Conservation (phyloP, 2,888 invertebrate species). For the Pasiphila rectangulata region DNA sequence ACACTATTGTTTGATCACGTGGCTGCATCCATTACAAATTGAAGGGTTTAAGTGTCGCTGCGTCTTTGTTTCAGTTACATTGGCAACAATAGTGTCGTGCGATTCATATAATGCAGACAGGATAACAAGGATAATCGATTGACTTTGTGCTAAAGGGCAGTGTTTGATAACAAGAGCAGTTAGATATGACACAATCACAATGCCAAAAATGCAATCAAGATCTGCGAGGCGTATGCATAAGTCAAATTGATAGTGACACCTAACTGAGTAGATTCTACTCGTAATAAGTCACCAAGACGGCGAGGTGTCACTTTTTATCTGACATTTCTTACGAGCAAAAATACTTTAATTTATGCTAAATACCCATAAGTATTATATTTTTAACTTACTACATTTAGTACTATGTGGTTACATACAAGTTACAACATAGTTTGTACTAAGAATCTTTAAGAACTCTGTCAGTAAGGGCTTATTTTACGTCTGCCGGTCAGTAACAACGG, state of each 20-base stretch:
- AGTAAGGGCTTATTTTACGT: no score
- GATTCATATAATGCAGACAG: conserved; percentile 1
- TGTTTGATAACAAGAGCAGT: conserved; percentile 14
- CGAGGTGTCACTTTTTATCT: conserved; percentile 14
- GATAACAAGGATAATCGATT: background rate
- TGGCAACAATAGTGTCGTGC: conserved; percentile 29
- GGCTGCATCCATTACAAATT: conserved; percentile 65
- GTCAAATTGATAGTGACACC: conserved; percentile 16
- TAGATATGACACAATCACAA: background rate
- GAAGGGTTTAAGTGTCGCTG: conserved; percentile 50
- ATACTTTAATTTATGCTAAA: no score
- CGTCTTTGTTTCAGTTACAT: conserved; percentile 51
- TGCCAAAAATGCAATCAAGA: conserved; percentile 9
- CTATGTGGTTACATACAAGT: no score
- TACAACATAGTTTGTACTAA: no score
- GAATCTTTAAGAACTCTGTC: no score
- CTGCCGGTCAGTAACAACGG: no score
- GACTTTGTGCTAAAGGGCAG: background rate
- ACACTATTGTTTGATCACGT: conserved; percentile 76
- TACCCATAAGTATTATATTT: no score
- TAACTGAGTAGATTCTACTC: conserved; percentile 7
- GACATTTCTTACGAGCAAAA: conserved; percentile 1
- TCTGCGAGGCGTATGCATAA: conserved; percentile 14
- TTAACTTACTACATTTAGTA: no score
- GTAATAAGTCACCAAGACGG: conserved; percentile 7